These are phyloP conservation scores for Phaetusa simplex DNA, from an alignment of 2,113 vertebrate species.

Conservation along the genomic window DNA sequence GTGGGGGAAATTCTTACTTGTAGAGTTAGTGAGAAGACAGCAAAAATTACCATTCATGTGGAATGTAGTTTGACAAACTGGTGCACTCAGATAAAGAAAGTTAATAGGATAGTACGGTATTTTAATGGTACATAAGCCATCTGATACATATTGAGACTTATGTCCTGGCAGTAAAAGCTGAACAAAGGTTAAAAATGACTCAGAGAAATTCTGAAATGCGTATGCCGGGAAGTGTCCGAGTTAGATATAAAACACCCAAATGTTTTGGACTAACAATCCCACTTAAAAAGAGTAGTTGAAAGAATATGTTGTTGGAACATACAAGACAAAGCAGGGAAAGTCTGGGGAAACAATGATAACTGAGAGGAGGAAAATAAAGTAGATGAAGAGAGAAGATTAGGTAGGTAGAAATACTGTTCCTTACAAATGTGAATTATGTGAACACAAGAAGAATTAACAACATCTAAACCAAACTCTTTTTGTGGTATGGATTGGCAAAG, in stretches of 20 bases:
- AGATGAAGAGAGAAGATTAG: neutral
- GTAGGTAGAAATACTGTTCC: neutral
- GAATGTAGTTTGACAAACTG: neutral
- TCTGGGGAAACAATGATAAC: neutral
- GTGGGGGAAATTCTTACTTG: neutral
- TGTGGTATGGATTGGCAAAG: neutral
- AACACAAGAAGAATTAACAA: neutral
- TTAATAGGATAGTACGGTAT: neutral
- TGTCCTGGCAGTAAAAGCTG: slow-evolving; percentile 1
- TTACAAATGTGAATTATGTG: neutral
- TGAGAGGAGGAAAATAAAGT: neutral
- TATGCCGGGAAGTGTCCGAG: neutral
- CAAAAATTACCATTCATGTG: neutral
- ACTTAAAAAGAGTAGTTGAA: neutral
- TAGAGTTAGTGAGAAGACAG: neutral
- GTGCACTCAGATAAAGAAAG: neutral
- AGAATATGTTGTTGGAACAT: neutral
- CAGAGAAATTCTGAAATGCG: neutral
- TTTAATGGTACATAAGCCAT: slow-evolving; percentile 32
- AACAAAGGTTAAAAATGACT: slow-evolving; percentile 8
- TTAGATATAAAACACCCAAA: neutral
- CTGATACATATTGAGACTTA: slow-evolving; percentile 22
- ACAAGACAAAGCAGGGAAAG: neutral
- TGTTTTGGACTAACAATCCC: neutral
- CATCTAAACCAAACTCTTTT: neutral